phyloP scores from a whole-genome alignment of 2,797 vertebrate species.

The Lophius americanus region DNA sequence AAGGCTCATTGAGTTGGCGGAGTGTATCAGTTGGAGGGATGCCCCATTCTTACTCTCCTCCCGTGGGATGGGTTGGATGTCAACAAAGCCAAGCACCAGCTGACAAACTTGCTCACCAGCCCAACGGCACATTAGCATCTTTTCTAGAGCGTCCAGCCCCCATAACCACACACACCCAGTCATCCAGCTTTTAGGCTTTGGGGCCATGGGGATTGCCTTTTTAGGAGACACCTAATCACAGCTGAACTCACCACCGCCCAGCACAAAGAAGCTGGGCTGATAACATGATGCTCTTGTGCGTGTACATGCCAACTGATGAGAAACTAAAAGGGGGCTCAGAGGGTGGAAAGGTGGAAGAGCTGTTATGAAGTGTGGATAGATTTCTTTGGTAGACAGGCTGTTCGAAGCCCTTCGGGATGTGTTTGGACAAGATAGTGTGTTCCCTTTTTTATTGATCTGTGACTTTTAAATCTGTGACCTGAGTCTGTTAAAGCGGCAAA shows the following conservation, averaged over 20 bases:
- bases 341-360: conserved; percentile 14
- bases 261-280: conserved; percentile 77
- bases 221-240: conserved; percentile 83
- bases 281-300: conserved; percentile 59
- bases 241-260: conserved; percentile 43
- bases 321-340: conserved; percentile 15
- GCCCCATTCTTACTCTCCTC: conserved; percentile 58
- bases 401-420: conserved; percentile 26
- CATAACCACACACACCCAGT: conserved; percentile 39
- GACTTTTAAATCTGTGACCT: neutral
- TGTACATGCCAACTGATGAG: conserved; percentile 17
- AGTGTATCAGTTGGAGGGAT: conserved; percentile 36
- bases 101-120: conserved; percentile 55
- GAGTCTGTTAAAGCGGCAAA: neutral
- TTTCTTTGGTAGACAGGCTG: neutral
- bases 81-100: conserved; percentile 66
- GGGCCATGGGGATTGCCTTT: conserved; percentile 82
- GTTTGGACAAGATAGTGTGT: neutral
- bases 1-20: neutral
- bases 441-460: conserved; percentile 6
- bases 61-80: conserved; percentile 52
- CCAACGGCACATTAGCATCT: conserved; percentile 65
- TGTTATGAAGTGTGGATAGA: conserved; percentile 2
- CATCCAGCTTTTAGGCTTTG: conserved; percentile 44
- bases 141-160: conserved; percentile 36